These are phyloP conservation scores for Rhinoderma darwinii DNA, from an alignment of 2,113 vertebrate species.

Conservation along the genomic window DNA sequence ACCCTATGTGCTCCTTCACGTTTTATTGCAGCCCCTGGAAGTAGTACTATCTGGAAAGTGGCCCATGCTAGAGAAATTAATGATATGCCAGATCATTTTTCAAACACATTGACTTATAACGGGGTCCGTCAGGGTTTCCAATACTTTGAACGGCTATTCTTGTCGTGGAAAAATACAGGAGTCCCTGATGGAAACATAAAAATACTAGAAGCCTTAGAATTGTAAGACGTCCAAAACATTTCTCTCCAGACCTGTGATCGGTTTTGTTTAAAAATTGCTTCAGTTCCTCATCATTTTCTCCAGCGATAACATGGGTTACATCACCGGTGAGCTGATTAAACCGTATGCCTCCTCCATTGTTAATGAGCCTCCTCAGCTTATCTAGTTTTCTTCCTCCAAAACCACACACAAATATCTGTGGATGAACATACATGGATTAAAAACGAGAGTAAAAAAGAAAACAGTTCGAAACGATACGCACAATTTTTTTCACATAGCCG, in stretches of 20 bases:
- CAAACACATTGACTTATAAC: too few species aligned
- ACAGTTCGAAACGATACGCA: background rate
- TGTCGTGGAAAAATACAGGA: too few species aligned
- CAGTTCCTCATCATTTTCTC: conserved; percentile 83
- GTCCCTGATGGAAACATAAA: too few species aligned
- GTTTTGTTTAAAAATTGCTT: conserved; percentile 84
- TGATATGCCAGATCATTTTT: too few species aligned
- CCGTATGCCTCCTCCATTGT: conserved; percentile 86
- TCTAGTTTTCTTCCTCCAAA: conserved; percentile 87
- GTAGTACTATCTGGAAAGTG: too few species aligned
- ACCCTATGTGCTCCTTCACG: too few species aligned
- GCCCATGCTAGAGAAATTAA: too few species aligned
- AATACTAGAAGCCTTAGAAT: background rate
- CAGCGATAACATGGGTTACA: conserved; percentile 91
- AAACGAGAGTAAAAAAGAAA: conserved; percentile 38
- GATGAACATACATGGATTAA: background rate
- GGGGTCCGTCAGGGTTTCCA: too few species aligned
- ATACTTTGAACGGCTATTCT: too few species aligned
- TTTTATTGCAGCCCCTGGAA: too few species aligned
- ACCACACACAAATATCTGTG: conserved; percentile 90
- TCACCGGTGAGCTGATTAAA: conserved; percentile 94
- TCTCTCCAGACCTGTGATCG: conserved; percentile 79
- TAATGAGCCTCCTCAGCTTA: conserved; percentile 89
- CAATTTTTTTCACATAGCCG: too few species aligned
- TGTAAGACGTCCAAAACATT: background rate